A percentile compares a stretch with the other conserved stretches of the same genome.
Evolutionary conservation across 2,113 vertebrate species (phyloP).

Genomic region (Xiphophorus maculatus): DNA sequence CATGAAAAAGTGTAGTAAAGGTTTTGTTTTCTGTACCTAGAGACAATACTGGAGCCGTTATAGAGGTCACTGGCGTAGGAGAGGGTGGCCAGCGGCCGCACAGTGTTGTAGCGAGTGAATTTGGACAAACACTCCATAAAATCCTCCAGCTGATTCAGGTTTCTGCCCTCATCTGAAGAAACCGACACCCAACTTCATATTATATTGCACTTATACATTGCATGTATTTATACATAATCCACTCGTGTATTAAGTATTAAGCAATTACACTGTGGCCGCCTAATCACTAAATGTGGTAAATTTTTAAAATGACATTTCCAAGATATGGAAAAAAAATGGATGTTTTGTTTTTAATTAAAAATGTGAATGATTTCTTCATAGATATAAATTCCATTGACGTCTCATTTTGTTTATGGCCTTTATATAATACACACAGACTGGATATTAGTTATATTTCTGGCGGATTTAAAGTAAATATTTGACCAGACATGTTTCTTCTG

Average conservation of each 20-base stretch:
- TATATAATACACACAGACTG: neutral
- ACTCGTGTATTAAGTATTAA: neutral
- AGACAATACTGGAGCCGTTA: slow-evolving; percentile 98
- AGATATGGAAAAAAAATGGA: neutral
- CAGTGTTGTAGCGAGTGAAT: slow-evolving; percentile 97
- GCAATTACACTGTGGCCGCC: neutral
- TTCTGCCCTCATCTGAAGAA: slow-evolving; percentile 91
- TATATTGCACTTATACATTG: neutral
- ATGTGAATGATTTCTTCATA: neutral
- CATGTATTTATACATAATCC: neutral
- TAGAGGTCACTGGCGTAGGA: slow-evolving; percentile 98
- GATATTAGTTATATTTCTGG: too few species aligned
- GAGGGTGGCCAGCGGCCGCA: slow-evolving; percentile 92
- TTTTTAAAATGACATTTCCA: neutral
- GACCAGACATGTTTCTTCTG: neutral
- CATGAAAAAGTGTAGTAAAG: too few species aligned
- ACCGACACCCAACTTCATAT: slow-evolving; percentile 9
- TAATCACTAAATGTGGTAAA: neutral
- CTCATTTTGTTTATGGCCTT: neutral
- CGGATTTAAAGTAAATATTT: too few species aligned
- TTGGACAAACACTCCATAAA: slow-evolving; percentile 99
- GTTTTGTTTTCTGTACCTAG: slow-evolving; percentile 82
- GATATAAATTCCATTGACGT: neutral
- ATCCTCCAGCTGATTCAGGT: slow-evolving; percentile 95
- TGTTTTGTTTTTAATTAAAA: neutral